Conservation (phyloP, 2,113 vertebrate genomes). For the Macquaria australasica region DNA sequence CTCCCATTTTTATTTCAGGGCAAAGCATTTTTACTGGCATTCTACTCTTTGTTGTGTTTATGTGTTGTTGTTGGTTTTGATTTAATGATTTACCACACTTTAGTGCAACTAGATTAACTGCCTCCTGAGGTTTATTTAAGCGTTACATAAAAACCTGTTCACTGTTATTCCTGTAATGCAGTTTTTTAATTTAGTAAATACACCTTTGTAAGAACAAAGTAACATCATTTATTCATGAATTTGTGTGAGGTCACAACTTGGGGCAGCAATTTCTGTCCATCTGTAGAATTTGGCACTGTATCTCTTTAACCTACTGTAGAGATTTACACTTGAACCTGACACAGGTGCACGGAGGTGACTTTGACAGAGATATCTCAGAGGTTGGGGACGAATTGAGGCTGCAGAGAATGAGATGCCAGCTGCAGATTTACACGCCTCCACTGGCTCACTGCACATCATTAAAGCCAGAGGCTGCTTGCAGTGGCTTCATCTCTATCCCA, state of each 20-base stretch:
- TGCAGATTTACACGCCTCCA: slow-evolving; percentile 80
- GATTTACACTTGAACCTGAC: slow-evolving; percentile 55
- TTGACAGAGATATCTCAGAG: slow-evolving; percentile 75
- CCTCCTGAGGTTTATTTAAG: slow-evolving; percentile 5
- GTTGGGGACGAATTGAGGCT: slow-evolving; percentile 62
- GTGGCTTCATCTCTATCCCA: slow-evolving; percentile 76
- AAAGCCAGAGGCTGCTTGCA: slow-evolving; percentile 78
- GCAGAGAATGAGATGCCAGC: slow-evolving; percentile 77
- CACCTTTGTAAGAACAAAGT: neutral
- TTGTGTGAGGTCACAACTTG: slow-evolving; percentile 3
- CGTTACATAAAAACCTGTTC: neutral
- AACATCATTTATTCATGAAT: slow-evolving; percentile 1
- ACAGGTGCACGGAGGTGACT: slow-evolving; percentile 72
- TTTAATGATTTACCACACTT: slow-evolving; percentile 17
- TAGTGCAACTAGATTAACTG: neutral
- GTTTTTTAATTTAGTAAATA: neutral
- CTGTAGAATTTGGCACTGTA: neutral
- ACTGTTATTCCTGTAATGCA: neutral
- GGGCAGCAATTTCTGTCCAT: neutral
- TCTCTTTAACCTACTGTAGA: slow-evolving; percentile 25
- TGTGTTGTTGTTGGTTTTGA: neutral
- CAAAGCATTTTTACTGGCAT: neutral
- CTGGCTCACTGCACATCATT: slow-evolving; percentile 83
- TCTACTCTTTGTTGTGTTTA: neutral
- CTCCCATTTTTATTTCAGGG: neutral